Evolutionary conservation across 2,113 vertebrate species (phyloP).

Genomic region (Arvicanthis niloticus): DNA sequence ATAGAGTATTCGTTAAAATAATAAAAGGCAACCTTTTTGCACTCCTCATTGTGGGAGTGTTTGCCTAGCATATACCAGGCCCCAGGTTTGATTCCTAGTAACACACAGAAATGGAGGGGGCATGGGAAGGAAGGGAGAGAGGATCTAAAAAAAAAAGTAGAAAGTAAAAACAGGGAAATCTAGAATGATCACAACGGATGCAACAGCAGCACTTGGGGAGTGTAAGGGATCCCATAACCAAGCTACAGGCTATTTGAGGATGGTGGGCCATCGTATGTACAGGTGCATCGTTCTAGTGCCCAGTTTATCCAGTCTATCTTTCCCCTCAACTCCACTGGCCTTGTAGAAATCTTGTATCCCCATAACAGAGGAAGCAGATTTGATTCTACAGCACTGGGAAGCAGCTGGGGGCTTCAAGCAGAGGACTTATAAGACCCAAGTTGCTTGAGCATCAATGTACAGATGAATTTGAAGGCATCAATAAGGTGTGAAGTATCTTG

Average conservation of each 20-base stretch:
- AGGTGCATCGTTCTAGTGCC: not conserved
- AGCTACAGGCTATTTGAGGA: not conserved
- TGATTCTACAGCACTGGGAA: slow-evolving; percentile 13
- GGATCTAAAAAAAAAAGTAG: slow-evolving; percentile 6
- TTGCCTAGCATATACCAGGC: not conserved
- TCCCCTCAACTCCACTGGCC: not conserved
- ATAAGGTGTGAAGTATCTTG: slow-evolving; percentile 17
- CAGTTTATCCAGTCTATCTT: not conserved
- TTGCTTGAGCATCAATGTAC: slow-evolving; percentile 49
- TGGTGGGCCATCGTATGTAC: not conserved
- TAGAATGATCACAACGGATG: slow-evolving; percentile 21
- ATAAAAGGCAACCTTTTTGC: not conserved
- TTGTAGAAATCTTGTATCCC: not conserved
- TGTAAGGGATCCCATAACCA: not conserved
- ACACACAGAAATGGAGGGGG: not conserved
- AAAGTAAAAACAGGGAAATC: slow-evolving; percentile 14
- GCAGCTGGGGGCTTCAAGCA: slow-evolving; percentile 20
- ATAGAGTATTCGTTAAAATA: slow-evolving; percentile 4
- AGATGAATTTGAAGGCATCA: slow-evolving; percentile 31
- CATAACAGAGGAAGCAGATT: not conserved
- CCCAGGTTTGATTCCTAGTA: not conserved
- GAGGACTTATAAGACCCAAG: slow-evolving; percentile 39
- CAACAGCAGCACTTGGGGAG: not conserved
- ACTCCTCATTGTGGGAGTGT: not conserved
- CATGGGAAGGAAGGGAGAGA: not conserved